Percentiles rank a stretch among this genome's conserved stretches.
Conservation (phyloP, 2,888 invertebrate genomes). For the Nephrotoma appendiculata region DNA sequence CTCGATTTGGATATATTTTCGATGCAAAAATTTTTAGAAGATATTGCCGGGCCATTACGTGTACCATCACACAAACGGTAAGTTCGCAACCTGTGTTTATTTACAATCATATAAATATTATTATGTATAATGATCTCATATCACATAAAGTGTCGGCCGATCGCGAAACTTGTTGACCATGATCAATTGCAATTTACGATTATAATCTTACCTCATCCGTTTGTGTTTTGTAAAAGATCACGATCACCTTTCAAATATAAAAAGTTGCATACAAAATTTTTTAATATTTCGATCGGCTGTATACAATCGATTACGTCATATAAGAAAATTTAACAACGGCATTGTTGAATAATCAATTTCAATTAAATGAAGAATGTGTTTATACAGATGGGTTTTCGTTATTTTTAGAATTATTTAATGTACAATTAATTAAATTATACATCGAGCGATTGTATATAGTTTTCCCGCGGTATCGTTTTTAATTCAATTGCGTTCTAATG, state of each 20-base stretch:
- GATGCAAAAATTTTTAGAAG: constrained; percentile 81
- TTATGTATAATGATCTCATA: not conserved
- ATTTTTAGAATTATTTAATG: not conserved
- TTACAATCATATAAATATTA: not conserved
- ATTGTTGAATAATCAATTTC: not conserved
- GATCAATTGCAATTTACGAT: not conserved
- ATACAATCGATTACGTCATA: not conserved
- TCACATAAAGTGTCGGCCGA: not conserved
- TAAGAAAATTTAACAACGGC: not conserved
- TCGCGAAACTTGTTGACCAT: not conserved
- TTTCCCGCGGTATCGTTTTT: not conserved
- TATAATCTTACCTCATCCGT: not conserved
- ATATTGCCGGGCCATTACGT: constrained; percentile 53
- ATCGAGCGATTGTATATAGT: not conserved
- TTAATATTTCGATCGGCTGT: not conserved
- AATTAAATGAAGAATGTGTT: not conserved
- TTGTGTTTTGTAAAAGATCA: not conserved
- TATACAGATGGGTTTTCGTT: not conserved
- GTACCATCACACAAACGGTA: constrained; percentile 61
- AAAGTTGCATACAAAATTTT: not conserved
- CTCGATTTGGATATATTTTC: constrained; percentile 84
- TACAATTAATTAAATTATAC: not conserved
- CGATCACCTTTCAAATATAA: not conserved
- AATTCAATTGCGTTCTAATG: not conserved
- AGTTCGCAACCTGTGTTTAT: not conserved